Evolutionary conservation across 1,140 invertebrate species (phyloP), one percentile per base, ranked within the genome.

Genomic region (Drosophila sproati): DNA sequence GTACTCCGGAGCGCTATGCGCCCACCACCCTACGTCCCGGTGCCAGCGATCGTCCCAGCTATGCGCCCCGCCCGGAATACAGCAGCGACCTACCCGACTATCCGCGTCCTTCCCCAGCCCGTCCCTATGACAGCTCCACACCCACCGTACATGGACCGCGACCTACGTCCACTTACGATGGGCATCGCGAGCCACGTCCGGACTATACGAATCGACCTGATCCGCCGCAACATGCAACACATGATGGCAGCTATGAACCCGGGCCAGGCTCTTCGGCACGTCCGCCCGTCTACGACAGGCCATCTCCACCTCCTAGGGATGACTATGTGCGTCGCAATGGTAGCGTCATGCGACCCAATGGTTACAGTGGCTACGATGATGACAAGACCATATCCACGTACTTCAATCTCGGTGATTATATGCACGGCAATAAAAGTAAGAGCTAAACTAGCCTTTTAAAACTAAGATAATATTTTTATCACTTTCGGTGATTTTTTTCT

Each of bases 361-460:
- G 77, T 0, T 92, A 87, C 47, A 73, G 68, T 1, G 60, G 66
- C 12, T 91, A 91, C 32, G 80, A 90, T n/a, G 91, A 92, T 48
- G 91, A 92, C 41, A 92, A 92, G 29, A 85, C 83, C 5, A 92
- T 92, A n/a, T 72, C 89, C 10, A 92, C 92, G 2, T 92, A 82
- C 41, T 92, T 92, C 35, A 92, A 92, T 80, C 92, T 91, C 3
- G 89, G 89, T 39, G 92, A 92, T n/a, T 92, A 92, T 28, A 64
- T 91, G 62, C 68, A 85, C 2, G 81, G 78, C 10, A 63, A 73
- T 32, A 73, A 74, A 55, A 74, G 83, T 87, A 56, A 88, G 83
- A 20, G 0, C 12, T 7, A 20, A 28, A 28, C 32, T 52, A 12
- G 4, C 32, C n/a, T 34, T 20, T 34, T 39, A 39, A 39, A 39